Base-by-base conservation (phyloP, 2,888 invertebrate species). In the Lampropteryx suffumata region DNA sequence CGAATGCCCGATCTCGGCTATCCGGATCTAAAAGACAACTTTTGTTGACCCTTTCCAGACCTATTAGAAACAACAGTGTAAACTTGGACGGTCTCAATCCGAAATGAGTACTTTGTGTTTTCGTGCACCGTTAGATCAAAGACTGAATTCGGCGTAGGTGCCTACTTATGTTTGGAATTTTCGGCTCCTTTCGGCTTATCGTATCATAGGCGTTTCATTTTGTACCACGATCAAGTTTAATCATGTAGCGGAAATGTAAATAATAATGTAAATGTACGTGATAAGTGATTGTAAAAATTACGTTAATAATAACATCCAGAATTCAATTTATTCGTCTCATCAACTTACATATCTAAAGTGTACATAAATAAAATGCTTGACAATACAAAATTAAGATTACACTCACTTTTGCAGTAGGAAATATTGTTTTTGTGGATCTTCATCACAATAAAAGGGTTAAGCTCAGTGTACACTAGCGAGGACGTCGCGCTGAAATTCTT, bases 1-100 rank as follows among this genome's bases (percentile, higher is more conserved):
- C 76, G 81, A 77, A 81, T 90, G 77, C 90, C 88, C 43, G 91
- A 90, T 69, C 79, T 89, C 65, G 91, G 90, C 55, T 91, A 90
- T 70, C 87, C 92, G 34, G 92, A 94, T 69, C 91, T 93, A 59
- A 94, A 94, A 79, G 94, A 94, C 76, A 93, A 93, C 79, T 93
- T 94, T 84, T 94, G 94, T 94, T 94, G 94, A 94, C 94, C 92
- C 85, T 83, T 81, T 59, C 85, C 89, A 61, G 91, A 91, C 71
- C 69, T 84, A 50, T 64, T 88, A 69, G 89, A 90, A 73, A 90
- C 90, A 54, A 87, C 86, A 45, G 85, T 90, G 55, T 86, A 84
- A 51, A 69, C 69, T 62, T 61, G 55, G 65, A 66, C 61, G 59
- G 65, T 69, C 61, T 64, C 59, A 61, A 58, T 49, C 62, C 63